Base-by-base conservation (phyloP, 2,113 vertebrate species). In the Paraplagusia blochii region DNA sequence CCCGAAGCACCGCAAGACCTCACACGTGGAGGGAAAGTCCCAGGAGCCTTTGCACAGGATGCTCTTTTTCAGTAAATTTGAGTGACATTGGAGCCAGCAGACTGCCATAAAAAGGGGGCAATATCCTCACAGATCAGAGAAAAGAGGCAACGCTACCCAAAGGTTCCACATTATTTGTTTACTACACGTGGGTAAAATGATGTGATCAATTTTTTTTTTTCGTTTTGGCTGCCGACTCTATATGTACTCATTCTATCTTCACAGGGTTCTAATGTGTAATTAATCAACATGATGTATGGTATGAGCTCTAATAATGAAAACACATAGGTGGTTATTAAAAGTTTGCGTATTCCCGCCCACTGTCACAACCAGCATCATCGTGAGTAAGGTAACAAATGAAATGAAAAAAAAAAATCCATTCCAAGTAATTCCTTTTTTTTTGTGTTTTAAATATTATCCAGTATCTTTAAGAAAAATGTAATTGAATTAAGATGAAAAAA, bases 11-110 rank as follows among this genome's bases (percentile, higher is more conserved):
- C 44, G 5, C 54, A 16, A 63, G 50, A 68, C 73, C 66, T 76
- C 72, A 53, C 53, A 18, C 4, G 49, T 67, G 55, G 65, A 61
- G 22, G 22, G 61, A 54, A 69, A 53, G 52, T 63, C 69, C 72
- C 64, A 69, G 13, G 43, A 69, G 77, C 77, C 76, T 86, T 80
- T 80, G 71, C 75, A 67, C 46, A 14, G 55, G 55, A 71, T 45
- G 64, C 73, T 72, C 59, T 61, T 35, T 62, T 63, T 58, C 12
- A 60, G 76, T 72, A 8, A 33, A 61, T 61, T 33, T 4, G 53
- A 76, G 70, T 69, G 51, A 77, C 72, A 69, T 59, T n/a, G 77
- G 81, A 88, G 83, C 81, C 77, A 85, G 84, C 72, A 29, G 71
- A 53, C 63, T 62, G 54, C 56, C 73, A 35, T 29, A 15, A 63